Conservation (phyloP, 2,888 invertebrate genomes). For the Girardia tigrina region DNA sequence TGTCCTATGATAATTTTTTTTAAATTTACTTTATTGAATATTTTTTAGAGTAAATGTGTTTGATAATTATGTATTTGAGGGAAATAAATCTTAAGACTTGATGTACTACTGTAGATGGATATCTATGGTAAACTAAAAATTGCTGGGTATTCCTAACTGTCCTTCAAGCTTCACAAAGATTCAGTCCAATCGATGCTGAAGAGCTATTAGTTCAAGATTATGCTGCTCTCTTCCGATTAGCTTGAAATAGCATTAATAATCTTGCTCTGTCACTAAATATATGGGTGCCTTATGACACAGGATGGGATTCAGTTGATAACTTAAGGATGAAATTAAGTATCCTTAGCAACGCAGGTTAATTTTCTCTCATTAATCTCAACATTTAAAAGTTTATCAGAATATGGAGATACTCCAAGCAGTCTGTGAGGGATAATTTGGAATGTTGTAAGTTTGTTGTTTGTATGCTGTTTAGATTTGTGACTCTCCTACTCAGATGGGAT, state of each 20-base stretch:
- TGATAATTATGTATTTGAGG: too few relatives aligned
- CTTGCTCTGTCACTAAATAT: not conserved
- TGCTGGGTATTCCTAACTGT: not conserved
- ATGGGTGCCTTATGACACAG: not conserved
- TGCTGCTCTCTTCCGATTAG: constrained; percentile 4
- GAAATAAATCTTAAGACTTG: too few relatives aligned
- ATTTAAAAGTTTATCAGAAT: not conserved
- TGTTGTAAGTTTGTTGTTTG: too few relatives aligned
- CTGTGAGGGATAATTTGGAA: too few relatives aligned
- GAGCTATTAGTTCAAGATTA: constrained; percentile 1
- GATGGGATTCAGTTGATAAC: not conserved
- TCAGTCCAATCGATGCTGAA: not conserved
- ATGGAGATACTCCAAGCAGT: constrained; percentile 12
- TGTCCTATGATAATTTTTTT: too few relatives aligned
- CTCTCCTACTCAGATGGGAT: too few relatives aligned
- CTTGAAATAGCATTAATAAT: constrained; percentile 3
- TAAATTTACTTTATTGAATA: too few relatives aligned
- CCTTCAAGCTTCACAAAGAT: not conserved
- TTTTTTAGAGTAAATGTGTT: too few relatives aligned
- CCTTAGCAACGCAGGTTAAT: not conserved
- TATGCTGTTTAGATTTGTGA: too few relatives aligned
- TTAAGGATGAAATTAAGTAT: not conserved
- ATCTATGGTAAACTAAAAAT: too few relatives aligned
- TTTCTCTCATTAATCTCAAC: not conserved
- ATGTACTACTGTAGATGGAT: too few relatives aligned